phyloP scores from a whole-genome alignment of 1,140 invertebrate species.

The Orchesella cincta region DNA sequence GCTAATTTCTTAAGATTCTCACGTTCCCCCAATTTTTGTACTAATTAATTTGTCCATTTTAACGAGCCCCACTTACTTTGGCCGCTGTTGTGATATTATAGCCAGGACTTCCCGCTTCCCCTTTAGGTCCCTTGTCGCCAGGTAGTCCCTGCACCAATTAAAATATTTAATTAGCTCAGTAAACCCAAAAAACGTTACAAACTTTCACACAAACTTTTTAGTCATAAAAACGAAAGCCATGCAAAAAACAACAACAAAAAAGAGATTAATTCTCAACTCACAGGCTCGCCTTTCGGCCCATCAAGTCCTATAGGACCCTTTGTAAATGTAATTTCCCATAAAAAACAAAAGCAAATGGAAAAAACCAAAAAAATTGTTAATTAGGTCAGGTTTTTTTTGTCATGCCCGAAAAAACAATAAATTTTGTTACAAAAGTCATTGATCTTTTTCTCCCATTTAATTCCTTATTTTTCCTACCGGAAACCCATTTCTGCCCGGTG shows the following conservation, averaged over 20 bases:
- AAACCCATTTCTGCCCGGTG: constrained; percentile 82
- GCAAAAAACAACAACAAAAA: not conserved
- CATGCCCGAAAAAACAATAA: no score
- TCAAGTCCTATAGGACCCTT: constrained; percentile 91
- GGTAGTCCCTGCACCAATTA: constrained; percentile 68
- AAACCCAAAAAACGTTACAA: no score
- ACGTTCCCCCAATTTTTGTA: no score
- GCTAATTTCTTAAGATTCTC: no score
- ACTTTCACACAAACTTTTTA: no score
- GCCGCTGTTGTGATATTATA: constrained; percentile 87
- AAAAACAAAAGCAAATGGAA: constrained; percentile 34
- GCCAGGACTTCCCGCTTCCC: constrained; percentile 80
- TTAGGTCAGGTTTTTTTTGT: no score
- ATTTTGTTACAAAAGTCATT: no score
- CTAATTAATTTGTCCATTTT: no score
- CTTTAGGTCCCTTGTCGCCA: constrained; percentile 82
- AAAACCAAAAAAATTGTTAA: not conserved
- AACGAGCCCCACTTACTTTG: constrained; percentile 72
- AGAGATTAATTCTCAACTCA: constrained; percentile 62
- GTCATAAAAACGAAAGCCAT: no score
- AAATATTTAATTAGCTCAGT: no score
- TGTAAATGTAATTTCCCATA: constrained; percentile 57
- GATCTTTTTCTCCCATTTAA: not conserved
- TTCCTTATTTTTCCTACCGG: constrained; percentile 65
- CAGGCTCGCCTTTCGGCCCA: constrained; percentile 88